Evolutionary conservation across 2,797 vertebrate species (phyloP).

Genomic region (Enteromius anoplus): DNA sequence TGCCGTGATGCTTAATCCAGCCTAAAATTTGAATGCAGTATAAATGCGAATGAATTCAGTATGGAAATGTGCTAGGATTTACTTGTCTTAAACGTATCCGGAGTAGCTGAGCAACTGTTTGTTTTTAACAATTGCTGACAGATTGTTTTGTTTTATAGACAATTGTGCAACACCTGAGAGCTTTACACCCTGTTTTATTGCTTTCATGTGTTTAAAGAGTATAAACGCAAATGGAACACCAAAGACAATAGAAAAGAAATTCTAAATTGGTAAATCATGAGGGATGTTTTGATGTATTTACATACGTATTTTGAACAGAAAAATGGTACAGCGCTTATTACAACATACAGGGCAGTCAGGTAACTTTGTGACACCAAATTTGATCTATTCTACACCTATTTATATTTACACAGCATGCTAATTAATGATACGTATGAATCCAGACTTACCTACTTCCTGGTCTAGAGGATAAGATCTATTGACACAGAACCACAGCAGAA

Average conservation of each 20-base stretch:
- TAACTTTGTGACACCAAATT: not conserved
- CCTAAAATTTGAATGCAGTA: not conserved
- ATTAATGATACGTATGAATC: not conserved
- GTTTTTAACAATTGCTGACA: not conserved
- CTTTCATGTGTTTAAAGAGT: not conserved
- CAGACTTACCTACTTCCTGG: conserved; percentile 29
- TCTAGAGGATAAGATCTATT: not conserved
- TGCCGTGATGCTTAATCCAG: not conserved
- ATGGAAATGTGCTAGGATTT: not conserved
- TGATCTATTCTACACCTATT: not conserved
- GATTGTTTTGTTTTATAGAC: not conserved
- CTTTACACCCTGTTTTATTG: not conserved
- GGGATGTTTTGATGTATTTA: not conserved
- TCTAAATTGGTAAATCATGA: not conserved
- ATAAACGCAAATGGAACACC: not conserved
- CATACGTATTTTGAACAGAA: not conserved
- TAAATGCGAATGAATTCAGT: not conserved
- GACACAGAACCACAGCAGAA: not conserved
- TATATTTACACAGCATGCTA: not conserved
- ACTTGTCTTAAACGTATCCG: not conserved
- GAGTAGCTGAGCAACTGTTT: not conserved
- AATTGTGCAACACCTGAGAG: not conserved
- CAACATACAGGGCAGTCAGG: not conserved
- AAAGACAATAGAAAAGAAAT: not conserved
- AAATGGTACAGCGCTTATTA: too few species aligned